A percentile compares a stretch with the other conserved stretches of the same genome.
phyloP scores from a whole-genome alignment of 1,140 invertebrate genomes.

The Heliconius nattereri region DNA sequence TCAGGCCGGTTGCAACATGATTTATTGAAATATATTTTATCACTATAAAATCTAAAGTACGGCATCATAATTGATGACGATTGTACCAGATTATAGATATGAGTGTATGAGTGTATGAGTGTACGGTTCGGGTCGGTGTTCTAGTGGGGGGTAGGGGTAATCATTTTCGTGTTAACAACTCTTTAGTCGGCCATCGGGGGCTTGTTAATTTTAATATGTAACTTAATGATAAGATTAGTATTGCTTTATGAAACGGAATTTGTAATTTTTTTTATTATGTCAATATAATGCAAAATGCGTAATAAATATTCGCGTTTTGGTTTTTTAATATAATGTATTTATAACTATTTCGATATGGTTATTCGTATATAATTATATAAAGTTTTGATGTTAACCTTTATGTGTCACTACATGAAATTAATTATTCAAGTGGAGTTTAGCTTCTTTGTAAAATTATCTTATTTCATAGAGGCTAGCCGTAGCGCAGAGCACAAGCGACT shows the following conservation, averaged over 20 bases:
- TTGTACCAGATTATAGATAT: slow-evolving; percentile 48
- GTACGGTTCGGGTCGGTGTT: slow-evolving; percentile 17
- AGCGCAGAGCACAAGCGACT: too few species aligned
- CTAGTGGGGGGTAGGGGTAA: slow-evolving; percentile 47
- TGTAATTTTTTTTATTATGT: slow-evolving; percentile 64
- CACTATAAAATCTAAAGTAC: slow-evolving; percentile 74
- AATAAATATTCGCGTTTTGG: too few species aligned
- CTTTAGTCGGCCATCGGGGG: slow-evolving; percentile 54
- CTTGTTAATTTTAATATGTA: slow-evolving; percentile 70
- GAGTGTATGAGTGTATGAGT: slow-evolving; percentile 24
- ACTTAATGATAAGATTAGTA: slow-evolving; percentile 59
- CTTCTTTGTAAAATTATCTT: too few species aligned
- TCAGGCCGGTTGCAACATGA: slow-evolving; percentile 62
- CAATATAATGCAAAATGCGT: too few species aligned
- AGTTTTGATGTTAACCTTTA: too few species aligned
- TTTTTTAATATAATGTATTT: too few species aligned
- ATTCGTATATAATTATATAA: too few species aligned
- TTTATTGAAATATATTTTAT: slow-evolving; percentile 77
- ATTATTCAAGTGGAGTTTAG: too few species aligned
- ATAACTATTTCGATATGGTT: too few species aligned
- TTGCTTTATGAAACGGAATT: slow-evolving; percentile 35
- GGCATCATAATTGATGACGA: slow-evolving; percentile 67
- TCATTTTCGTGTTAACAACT: slow-evolving; percentile 76
- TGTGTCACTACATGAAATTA: too few species aligned
- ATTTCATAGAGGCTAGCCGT: too few species aligned